phyloP scores from a whole-genome alignment of 2,888 invertebrate species.

The Tanaodytes sp. region DNA sequence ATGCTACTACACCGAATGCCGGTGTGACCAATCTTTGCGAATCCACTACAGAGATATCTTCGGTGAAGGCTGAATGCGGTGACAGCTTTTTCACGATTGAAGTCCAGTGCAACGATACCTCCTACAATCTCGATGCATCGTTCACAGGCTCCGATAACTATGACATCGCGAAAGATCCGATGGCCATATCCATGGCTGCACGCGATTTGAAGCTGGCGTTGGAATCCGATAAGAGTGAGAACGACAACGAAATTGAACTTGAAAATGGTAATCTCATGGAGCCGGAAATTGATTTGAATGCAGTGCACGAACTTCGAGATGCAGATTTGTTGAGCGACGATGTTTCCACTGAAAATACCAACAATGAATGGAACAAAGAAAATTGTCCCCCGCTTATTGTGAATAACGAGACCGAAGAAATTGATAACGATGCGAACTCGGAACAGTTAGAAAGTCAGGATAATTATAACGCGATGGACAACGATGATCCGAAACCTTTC shows the following conservation, averaged over 20 bases:
- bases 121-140: conserved; percentile 58
- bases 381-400: conserved; percentile 27
- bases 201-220: conserved; percentile 64
- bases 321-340: conserved; percentile 57
- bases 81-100: conserved; percentile 71
- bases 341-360: conserved; percentile 29
- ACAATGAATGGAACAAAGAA: conserved; percentile 40
- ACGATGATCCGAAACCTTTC: not conserved
- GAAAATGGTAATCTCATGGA: conserved; percentile 34
- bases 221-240: conserved; percentile 29
- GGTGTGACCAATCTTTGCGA: conserved; percentile 59
- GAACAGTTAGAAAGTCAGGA: conserved; percentile 25
- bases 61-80: conserved; percentile 75
- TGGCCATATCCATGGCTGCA: conserved; percentile 69
- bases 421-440: not conserved
- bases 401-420: conserved; percentile 2
- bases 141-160: conserved; percentile 60
- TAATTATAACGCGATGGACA: conserved; percentile 14
- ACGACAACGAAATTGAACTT: conserved; percentile 9
- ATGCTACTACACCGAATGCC: conserved; percentile 63
- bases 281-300: conserved; percentile 72
- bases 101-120: conserved; percentile 59
- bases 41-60: conserved; percentile 69
- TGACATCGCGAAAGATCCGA: conserved; percentile 64
- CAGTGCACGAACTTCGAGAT: conserved; percentile 71